These are phyloP conservation scores for Cheilinus undulatus DNA, from an alignment of 2,113 vertebrate species.

Conservation along the genomic window DNA sequence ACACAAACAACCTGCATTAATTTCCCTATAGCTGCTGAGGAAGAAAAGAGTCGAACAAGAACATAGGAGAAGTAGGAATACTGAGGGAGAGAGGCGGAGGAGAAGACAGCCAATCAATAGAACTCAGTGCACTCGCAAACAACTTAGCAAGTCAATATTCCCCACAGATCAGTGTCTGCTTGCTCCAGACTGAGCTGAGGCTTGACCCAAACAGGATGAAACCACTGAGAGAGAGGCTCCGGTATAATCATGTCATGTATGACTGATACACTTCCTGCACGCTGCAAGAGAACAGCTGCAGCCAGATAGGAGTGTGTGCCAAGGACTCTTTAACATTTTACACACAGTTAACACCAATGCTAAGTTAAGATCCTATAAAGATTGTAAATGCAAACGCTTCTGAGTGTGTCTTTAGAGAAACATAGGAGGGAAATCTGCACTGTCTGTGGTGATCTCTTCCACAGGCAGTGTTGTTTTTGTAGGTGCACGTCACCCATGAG, in stretches of 20 bases:
- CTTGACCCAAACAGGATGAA: constrained; percentile 11
- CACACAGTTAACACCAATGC: not conserved
- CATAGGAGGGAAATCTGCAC: not conserved
- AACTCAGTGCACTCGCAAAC: constrained; percentile 36
- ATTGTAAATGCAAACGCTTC: not conserved
- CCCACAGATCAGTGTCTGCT: constrained; percentile 5
- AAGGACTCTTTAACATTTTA: not conserved
- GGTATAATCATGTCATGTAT: constrained; percentile 23
- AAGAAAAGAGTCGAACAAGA: not conserved
- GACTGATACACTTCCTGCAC: constrained; percentile 26
- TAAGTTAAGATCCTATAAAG: not conserved
- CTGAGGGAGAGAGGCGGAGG: not conserved
- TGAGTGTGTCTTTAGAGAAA: not conserved
- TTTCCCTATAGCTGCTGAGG: not conserved
- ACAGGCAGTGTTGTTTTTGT: constrained; percentile 23
- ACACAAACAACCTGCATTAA: not conserved
- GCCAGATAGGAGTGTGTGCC: not conserved
- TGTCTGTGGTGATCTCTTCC: constrained; percentile 10
- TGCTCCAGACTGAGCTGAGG: constrained; percentile 8
- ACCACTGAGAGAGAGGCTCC: constrained; percentile 2
- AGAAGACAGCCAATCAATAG: constrained; percentile 4
- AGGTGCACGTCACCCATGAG: constrained; percentile 42
- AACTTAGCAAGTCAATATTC: constrained; percentile 20
- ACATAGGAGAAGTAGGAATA: constrained; percentile 2
- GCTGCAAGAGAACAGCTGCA: constrained; percentile 9